A percentile compares a stretch with the other conserved stretches of the same genome.
Conservation (phyloP, 2,113 vertebrate species). For the Poecilia latipinna region DNA sequence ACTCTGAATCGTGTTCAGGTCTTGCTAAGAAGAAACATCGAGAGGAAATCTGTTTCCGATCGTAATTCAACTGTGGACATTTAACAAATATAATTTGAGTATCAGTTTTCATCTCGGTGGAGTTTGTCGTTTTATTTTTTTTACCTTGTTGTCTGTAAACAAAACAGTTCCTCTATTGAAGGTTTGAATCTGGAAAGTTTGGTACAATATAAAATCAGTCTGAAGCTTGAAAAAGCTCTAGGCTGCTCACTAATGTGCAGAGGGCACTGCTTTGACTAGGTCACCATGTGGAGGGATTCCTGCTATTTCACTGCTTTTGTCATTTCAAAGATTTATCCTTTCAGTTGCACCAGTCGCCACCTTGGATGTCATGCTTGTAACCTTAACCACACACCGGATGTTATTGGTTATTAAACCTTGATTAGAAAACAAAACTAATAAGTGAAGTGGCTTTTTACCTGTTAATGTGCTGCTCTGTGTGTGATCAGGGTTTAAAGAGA, state of each 20-base stretch:
- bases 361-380: neutral
- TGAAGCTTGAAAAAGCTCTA: neutral
- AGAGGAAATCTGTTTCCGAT: neutral
- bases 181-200: conserved; percentile 1
- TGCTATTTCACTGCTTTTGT: conserved; percentile 8
- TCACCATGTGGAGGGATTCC: neutral
- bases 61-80: neutral
- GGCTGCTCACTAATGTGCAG: neutral
- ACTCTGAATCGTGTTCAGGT: neutral
- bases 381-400: neutral
- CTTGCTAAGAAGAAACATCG: neutral
- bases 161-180: neutral
- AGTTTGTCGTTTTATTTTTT: too few species aligned
- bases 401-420: conserved; percentile 20
- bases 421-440: neutral
- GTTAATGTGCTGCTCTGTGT: neutral
- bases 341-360: neutral
- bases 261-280: conserved; percentile 6
- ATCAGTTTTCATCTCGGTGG: neutral
- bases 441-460: neutral
- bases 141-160: neutral
- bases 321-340: neutral
- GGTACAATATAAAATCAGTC: neutral
- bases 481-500: neutral
- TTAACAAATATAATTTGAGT: neutral